Conservation (phyloP, 2,797 vertebrate species). For the Coracias cyanogaster region DNA sequence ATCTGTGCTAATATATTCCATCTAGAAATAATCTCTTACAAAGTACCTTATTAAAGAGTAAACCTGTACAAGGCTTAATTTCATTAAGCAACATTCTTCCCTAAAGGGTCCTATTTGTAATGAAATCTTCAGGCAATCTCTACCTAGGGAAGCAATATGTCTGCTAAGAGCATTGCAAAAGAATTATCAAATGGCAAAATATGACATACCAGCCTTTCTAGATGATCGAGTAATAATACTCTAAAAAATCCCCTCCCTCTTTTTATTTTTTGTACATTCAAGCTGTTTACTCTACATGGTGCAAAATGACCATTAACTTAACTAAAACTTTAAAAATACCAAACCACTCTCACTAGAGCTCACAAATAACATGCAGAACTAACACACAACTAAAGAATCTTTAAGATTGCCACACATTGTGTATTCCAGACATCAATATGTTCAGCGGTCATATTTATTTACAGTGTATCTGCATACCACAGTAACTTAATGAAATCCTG, state of each 20-base stretch:
- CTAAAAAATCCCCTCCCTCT: background rate
- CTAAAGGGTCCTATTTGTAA: slow-evolving; percentile 32
- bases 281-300: background rate
- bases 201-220: background rate
- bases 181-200: slow-evolving; percentile 19
- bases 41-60: slow-evolving; percentile 37
- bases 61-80: slow-evolving; percentile 25
- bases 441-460: background rate
- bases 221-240: background rate
- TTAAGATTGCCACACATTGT: background rate
- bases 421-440: background rate
- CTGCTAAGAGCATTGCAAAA: slow-evolving; percentile 2
- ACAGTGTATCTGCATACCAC: background rate
- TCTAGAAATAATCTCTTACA: slow-evolving; percentile 14
- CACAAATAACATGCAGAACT: background rate
- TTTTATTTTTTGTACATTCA: background rate
- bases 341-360: background rate
- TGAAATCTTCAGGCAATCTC: slow-evolving; percentile 28
- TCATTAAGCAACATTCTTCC: slow-evolving; percentile 36
- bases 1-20: background rate
- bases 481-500: background rate
- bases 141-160: background rate
- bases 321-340: background rate
- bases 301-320: background rate
- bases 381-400: background rate